Base-by-base conservation (phyloP, 2,888 invertebrate genomes). In the Lycia hirtaria region DNA sequence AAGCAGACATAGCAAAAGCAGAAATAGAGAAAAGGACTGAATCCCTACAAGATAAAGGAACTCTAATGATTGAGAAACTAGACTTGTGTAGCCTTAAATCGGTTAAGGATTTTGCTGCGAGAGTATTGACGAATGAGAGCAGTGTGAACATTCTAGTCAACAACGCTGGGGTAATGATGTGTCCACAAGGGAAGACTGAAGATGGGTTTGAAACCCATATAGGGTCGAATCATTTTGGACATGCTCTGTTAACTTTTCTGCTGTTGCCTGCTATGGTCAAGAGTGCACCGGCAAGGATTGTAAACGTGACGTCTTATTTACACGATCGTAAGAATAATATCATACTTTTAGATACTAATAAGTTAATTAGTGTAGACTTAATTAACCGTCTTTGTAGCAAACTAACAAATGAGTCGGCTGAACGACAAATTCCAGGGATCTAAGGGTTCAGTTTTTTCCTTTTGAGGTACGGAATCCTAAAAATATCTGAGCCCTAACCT, bases 121-220 rank as follows among this genome's bases (percentile, higher is more conserved):
- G 73, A 15, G 73, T 93, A n/a, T 56, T 85, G 20, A 77, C 85
- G 26, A 88, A 81, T 3, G 93, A 95, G 72, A 19, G 73, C 0
- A 76, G 79, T 17, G 86, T 95, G 4, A 87, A 94, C 64, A 80
- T 95, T 28, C 81, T 95, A 12, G 91, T 95, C 5, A 95, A 95
- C 69, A 95, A 95, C 72, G 95, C 94, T 5, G 95, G 95, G 0
- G 90, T 96, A 1, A 95, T 95, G 95, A 92, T 93, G 83, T 94
- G 94, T 53, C 94, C 95, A 0, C 86, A 92, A 52, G 85, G 91
- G 0, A 84, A 87, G 51, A 95, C 95, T 0, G 93, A 92, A 44
- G 95, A 96, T 68, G 95, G 95, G 0, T 93, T 93, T 65, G 96
- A 96, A 80, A 88, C 90, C 50, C 95, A 95, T 61, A 85, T 96